Evolutionary conservation across 2,113 vertebrate genomes (phyloP), one percentile per base, ranked within the genome.

Genomic region (Ardeotis arabs): DNA sequence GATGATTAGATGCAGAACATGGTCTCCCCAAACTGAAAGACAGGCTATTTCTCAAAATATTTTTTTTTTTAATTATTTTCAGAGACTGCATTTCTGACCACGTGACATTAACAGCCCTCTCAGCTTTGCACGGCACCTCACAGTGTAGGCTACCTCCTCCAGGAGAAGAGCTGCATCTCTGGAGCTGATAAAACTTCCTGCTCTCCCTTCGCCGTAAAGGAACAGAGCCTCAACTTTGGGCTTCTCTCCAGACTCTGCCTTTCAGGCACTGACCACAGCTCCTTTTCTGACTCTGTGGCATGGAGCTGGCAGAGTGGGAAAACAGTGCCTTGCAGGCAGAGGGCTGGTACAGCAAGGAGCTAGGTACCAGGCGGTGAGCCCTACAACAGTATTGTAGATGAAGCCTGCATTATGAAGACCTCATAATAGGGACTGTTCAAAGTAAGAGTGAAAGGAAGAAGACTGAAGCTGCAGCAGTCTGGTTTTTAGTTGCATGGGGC

Each of bases 1-100:
- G 98, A 95, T 98, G 96, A 97, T 99, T 97, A 98, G 97, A 98
- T 99, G 97, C 97, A 97, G 95, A 62, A 52, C 52, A 8, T 27
- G 19, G 18, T 66, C 93, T 89, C 23, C 17, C n/a, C 59, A 47
- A 53, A 64, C 25, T 44, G 72, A 77, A 84, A 84, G 77, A 75
- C 16, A 70, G 84, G 58, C 27, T 14, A 52, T 74, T 67, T 93
- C 75, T 95, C 64, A 73, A 56, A 89, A 92, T 67, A 50, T 35
- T 68, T 81, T 39, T 52, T 67, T 45, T 28, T 19, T 29, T 29
- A 92, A 75, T 82, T 29, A 73, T 55, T 86, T 79, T 81, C 27
- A 63, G 70, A 68, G 50, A 8, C 66, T 80, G 18, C 20, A 18
- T 79, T 85, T 31, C 45, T 73, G 22, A 7, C 4, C 9, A 5